Evolutionary conservation across 2,113 vertebrate species (phyloP).

Genomic region (Lycocorax pyrrhopterus): DNA sequence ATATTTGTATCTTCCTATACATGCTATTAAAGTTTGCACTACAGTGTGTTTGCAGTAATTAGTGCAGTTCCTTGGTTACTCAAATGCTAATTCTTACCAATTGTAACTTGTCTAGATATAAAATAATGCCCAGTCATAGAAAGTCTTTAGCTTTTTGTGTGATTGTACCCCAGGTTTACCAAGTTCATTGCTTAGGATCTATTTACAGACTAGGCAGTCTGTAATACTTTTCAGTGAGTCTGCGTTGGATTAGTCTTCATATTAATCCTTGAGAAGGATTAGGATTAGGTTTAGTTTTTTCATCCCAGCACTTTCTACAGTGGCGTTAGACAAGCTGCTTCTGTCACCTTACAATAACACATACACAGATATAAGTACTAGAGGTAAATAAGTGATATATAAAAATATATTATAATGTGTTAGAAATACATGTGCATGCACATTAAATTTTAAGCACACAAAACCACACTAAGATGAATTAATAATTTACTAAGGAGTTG

Average conservation of each 20-base stretch:
- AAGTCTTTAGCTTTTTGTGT: background rate
- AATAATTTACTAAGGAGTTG: background rate
- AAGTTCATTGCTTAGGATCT: background rate
- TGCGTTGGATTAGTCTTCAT: background rate
- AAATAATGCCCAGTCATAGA: background rate
- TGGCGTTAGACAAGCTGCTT: background rate
- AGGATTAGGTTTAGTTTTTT: background rate
- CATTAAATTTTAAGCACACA: background rate
- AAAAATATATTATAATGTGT: background rate
- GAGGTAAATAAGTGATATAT: background rate
- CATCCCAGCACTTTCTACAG: rapidly evolving
- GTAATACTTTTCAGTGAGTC: background rate
- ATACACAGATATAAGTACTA: background rate
- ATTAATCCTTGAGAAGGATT: background rate
- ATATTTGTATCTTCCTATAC: background rate
- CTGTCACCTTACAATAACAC: background rate
- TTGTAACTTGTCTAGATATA: background rate
- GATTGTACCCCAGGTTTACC: background rate
- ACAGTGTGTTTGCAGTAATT: background rate
- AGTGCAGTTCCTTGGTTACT: background rate
- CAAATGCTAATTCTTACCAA: background rate
- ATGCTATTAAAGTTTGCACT: background rate
- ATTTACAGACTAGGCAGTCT: background rate
- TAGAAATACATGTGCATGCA: background rate
- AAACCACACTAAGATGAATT: background rate